Conservation (phyloP, 2,113 vertebrate genomes). For the Australoheros scitulus region DNA sequence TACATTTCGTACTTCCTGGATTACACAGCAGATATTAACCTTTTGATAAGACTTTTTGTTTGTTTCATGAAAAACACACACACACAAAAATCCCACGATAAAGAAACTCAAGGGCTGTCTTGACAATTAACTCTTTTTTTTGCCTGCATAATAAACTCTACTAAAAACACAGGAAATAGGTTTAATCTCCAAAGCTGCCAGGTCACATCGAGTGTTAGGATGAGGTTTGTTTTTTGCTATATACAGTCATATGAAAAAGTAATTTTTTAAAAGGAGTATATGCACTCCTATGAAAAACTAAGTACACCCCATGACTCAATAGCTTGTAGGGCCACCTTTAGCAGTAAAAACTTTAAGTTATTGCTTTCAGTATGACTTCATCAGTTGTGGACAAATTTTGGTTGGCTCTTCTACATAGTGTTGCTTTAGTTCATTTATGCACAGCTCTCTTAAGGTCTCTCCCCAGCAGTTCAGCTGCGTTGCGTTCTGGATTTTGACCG, state of each 20-base stretch:
- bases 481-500: not conserved
- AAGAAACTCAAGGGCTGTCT: not conserved
- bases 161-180: not conserved
- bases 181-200: not conserved
- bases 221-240: not conserved
- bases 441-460: not conserved
- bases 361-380: not conserved
- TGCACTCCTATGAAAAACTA: not conserved
- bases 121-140: not conserved
- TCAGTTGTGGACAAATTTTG: not conserved
- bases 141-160: not conserved
- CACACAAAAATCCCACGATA: not conserved
- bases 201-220: not conserved
- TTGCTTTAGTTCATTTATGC: not conserved
- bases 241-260: not conserved
- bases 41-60: not conserved
- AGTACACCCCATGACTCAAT: not conserved
- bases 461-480: not conserved
- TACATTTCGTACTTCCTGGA: conserved; percentile 15
- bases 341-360: not conserved
- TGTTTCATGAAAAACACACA: not conserved
- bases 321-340: not conserved
- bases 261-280: not conserved
- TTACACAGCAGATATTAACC: not conserved
- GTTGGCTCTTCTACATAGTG: not conserved